Conservation (phyloP, 64 coral and sea anemone genomes). For the Montipora efflorescens region DNA sequence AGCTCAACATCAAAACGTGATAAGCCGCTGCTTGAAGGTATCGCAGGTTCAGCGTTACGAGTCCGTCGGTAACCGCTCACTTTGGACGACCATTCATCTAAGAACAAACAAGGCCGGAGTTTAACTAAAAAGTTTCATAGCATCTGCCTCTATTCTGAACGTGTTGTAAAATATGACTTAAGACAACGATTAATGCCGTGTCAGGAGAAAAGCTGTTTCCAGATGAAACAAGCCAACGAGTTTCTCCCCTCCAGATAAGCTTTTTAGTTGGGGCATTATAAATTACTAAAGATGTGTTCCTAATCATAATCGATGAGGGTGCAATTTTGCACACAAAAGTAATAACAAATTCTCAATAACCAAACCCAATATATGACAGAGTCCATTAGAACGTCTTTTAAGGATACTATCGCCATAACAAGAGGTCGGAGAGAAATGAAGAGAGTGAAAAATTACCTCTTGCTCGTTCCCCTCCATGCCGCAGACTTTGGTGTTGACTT, state of each 20-base stretch:
- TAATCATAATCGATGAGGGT: no score
- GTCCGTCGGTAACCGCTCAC: background rate
- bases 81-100: background rate
- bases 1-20: conserved; percentile 55
- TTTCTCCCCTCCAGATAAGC: background rate
- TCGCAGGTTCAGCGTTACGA: background rate
- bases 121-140: background rate
- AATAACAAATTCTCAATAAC: no score
- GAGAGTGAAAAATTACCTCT: background rate
- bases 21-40: background rate
- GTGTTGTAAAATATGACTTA: background rate
- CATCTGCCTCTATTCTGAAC: background rate
- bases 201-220: background rate
- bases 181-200: no score
- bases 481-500: background rate
- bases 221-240: background rate
- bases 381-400: background rate
- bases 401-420: background rate
- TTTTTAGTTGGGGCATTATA: no score
- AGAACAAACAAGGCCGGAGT: background rate
- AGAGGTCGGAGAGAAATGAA: background rate
- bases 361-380: no score
- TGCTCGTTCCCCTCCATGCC: background rate
- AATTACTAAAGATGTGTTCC: no score
- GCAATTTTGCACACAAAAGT: no score